Percentiles rank a stretch among this genome's conserved stretches.
phyloP scores from a whole-genome alignment of 2,797 vertebrate species.

The Lagorchestes hirsutus region DNA sequence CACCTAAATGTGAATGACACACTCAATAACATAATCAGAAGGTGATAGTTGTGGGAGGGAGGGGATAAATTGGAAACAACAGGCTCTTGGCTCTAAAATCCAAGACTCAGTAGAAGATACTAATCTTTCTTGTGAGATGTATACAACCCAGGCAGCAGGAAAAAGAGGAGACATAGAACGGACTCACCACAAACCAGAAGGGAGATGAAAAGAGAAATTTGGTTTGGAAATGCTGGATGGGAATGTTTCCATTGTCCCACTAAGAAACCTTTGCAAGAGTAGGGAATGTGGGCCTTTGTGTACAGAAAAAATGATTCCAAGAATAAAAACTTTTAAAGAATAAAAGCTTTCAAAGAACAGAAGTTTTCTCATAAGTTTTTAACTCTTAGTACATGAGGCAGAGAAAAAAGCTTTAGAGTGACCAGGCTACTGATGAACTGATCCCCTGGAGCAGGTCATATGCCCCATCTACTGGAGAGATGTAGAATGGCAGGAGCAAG shows the following conservation, averaged over 20 bases:
- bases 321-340: not conserved
- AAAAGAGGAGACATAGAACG: not conserved
- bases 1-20: not conserved
- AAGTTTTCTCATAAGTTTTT: not conserved
- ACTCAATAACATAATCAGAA: not conserved
- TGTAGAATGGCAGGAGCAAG: not conserved
- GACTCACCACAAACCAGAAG: not conserved
- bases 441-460: not conserved
- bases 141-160: not conserved
- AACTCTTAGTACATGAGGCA: not conserved
- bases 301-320: not conserved
- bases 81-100: not conserved
- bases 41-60: not conserved
- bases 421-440: not conserved
- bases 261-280: not conserved
- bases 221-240: not conserved
- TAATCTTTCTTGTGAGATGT: not conserved
- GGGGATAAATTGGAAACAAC: not conserved
- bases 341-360: not conserved
- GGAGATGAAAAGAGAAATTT: not conserved
- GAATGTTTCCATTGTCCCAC: not conserved
- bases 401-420: not conserved
- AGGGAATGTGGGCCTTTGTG: not conserved
- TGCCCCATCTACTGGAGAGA: not conserved
- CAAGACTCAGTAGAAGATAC: not conserved